Evolutionary conservation across 1,140 invertebrate genomes (phyloP), one percentile per base, ranked within the genome.

Genomic region (Lineus longissimus): DNA sequence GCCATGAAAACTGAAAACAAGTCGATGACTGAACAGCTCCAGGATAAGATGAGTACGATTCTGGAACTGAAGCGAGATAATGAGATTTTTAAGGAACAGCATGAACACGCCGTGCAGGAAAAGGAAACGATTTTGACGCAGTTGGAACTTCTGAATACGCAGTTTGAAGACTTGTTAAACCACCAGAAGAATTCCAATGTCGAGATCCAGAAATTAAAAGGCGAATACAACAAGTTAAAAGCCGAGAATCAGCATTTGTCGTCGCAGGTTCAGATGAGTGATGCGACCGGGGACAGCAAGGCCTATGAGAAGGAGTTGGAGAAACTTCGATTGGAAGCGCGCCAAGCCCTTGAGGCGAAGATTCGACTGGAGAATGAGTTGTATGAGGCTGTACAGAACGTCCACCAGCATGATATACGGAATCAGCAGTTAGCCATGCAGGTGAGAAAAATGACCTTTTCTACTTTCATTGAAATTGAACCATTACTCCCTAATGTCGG

Each of bases 331-430:
- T 61, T 68, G 22, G 75, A 78, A 67, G 76, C 76, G 56, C 61
- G 61, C 22, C 40, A 59, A 43, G 71, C 73, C 1, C 65, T 78
- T 61, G 70, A 73, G 30, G 70, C 76, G 70, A 80, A 88, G 59
- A 71, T 67, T 47, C 56, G 70, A 17, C 61, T 80, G 22, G 68
- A 79, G 19, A 73, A 67, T 2, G 91, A 94, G 76, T 81, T 94
- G 47, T 91, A 94, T 78, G 82, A 92, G 61, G 90, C 91, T 0
- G 74, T 93, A 7, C 91, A 93, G 72, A 91, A 91, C 86, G 83
- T 94, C 25, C 91, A 95, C 79, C 90, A 93, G 69, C 84, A 91
- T 68, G 92, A 95, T 68, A 88, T 94, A 23, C 85, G 91, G 13
- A 93, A 91, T 80, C 92, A 95, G 73, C 92, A 95, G 80, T 83